Base-by-base conservation (phyloP, 1,140 invertebrate species). In the Venturia canescens region DNA sequence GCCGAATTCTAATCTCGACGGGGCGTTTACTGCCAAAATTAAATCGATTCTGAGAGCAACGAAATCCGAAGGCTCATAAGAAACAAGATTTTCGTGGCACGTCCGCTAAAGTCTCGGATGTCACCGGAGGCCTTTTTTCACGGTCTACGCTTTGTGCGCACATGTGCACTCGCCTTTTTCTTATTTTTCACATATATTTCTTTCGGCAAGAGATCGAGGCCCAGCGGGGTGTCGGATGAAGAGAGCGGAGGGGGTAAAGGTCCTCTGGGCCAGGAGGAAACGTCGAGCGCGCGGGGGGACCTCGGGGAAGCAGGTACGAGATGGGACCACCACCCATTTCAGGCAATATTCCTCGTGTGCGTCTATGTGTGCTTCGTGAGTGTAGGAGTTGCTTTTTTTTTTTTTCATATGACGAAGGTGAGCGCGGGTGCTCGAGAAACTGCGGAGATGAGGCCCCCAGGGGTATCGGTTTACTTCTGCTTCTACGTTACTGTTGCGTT, bases 391-490 rank as follows among this genome's bases (percentile, higher is more conserved):
- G 7, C 38, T 44, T 44, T 44, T 44, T 34, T 4, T 34, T 34
- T 34, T 4, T 34, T 34, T 44, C 13, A 44, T 44, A 31, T 16
- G 31, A 77, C 29, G 75, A 77, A 77, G 53, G 57, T 34, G 53
- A 66, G 60, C 38, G 63, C 72, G 57, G 63, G 74, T 57, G 74
- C 71, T 38, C 70, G 27, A 63, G 69, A 27, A 72, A 70, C 29
- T 70, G 76, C 60, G 60, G 66, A 66, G 79, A 66, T 77, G 76
- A 83, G 80, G 80, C 79, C 82, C 80, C 82, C 81, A 81, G 83
- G 78, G 79, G 75, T 89, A 88, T 89, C 87, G 84, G 84, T 81
- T 89, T 89, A 89, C 88, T 85, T 86, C 81, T 84, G 44, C 34
- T 53, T 15, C 53, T 44, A 66, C 34, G 75, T 69, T 63, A 34